Base-by-base conservation (phyloP, 2,888 invertebrate genomes). In the Rutpela maculata region DNA sequence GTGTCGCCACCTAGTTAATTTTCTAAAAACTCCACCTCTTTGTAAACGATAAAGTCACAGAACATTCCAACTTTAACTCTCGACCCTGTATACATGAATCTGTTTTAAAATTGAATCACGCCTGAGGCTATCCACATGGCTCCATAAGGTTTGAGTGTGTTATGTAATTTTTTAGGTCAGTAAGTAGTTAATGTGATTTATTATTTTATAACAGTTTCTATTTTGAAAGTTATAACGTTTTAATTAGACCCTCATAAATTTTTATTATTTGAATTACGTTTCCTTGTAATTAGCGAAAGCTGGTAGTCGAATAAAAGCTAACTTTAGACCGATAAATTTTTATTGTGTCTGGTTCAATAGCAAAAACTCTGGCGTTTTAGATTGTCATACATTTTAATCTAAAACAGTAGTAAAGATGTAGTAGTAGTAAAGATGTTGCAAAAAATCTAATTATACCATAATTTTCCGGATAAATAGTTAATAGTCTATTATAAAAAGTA, bases 171-270 rank as follows among this genome's bases (percentile, higher is more conserved):
- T 50, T 50, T 50, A 50, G 15, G 0, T 50, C 50, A 6, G n/a
- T 50, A 50, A 50, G 50, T 50, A n/a, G 6, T n/a, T 50, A 50
- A n/a, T 50, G 50, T 50, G n/a, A 50, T 50, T 50, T 50, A 50
- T 50, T 50, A n/a, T 50, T 50, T 50, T 50, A 50, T 50, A 50
- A 50, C 15, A 50, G 50, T 50, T 50, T 50, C 15, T 4, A 50
- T 50, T 50, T n/a, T 50, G 50, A 50, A 50, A 50, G n/a, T 50
- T 50, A 17, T 50, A 50, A 50, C n/a, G 50, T 50, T n/a, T 50
- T 50, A 50, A 50, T 50, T 50, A 50, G n/a, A 17, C 50, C n/a
- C 50, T n/a, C 50, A 50, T 50, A 50, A 50, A 43, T n/a, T 50
- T 50, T 50, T n/a, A 50, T 50, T 50, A 50, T 50, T 50, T 15